Conservation (phyloP, 1,140 invertebrate genomes). For the Formica selysi region DNA sequence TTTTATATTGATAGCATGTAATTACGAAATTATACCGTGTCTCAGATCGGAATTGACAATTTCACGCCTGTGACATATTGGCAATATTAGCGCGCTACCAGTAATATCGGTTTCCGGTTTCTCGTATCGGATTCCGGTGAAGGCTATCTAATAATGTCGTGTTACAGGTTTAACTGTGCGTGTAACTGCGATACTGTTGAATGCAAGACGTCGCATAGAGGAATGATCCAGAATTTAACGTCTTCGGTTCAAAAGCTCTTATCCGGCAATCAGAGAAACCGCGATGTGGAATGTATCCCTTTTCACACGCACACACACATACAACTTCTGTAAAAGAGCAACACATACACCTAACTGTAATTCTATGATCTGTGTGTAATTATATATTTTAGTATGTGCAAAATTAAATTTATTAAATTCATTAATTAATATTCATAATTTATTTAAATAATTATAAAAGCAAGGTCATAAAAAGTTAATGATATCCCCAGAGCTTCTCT, state of each 20-base stretch:
- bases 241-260: not conserved
- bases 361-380: not conserved
- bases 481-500: not conserved
- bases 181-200: slow-evolving; percentile 21
- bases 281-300: not conserved
- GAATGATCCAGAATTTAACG: slow-evolving; percentile 3
- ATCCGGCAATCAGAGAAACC: not conserved
- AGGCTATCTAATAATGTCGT: slow-evolving; percentile 51
- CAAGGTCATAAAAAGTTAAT: not conserved
- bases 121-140: slow-evolving; percentile 42
- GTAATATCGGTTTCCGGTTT: slow-evolving; percentile 51
- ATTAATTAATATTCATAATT: not conserved
- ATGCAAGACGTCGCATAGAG: slow-evolving; percentile 6
- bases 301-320: not conserved
- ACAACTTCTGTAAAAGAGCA: not conserved
- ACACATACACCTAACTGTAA: not conserved
- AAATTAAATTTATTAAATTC: slow-evolving; percentile 10
- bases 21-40: slow-evolving; percentile 17
- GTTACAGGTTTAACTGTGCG: slow-evolving; percentile 38
- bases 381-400: not conserved
- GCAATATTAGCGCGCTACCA: slow-evolving; percentile 32
- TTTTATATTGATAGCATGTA: not conserved
- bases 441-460: slow-evolving; percentile 26
- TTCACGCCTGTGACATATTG: slow-evolving; percentile 40
- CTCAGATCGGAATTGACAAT: slow-evolving; percentile 28